Base-by-base conservation (phyloP, 92 coral and sea anemone genomes). In the Umimayanthus kanabou region DNA sequence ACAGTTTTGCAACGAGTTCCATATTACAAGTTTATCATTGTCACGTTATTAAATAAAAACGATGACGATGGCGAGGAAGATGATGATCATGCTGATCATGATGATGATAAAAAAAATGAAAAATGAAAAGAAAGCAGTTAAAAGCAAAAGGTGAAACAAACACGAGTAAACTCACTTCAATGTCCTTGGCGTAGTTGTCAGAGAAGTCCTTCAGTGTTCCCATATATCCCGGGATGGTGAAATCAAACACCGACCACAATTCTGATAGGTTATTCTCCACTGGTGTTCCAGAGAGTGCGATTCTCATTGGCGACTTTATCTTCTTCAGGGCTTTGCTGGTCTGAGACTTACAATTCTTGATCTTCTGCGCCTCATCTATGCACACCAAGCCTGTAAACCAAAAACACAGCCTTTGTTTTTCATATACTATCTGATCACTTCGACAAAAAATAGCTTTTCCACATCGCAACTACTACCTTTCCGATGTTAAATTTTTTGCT, bases 221-320 rank as follows among this genome's bases (percentile, higher is more conserved):
- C 53, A 88, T 85, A 23, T 88, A 88, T 78, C 85, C 85, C 29
- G 90, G 90, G 47, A 88, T 79, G 77, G 77, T 80, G 40, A 88
- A 88, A 73, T 88, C 90, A 81, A 88, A 88, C 50, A 88, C 90
- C 23, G 90, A 88, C 90, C 90, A 88, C 80, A 88, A 55, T 40
- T 88, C 90, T 47, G 87, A 49, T 26, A 88, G 43, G 87, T 88
- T 88, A 53, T 88, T 88, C 49, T 88, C 90, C 11, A 88, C 90
- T 45, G 90, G 90, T 80, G 90, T 88, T 25, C 90, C 90, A 70
- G 90, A 88, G 20, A 88, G 79, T 15, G 90, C 90, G 72, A 88
- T 72, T 70, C 73, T 76, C 78, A 88, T 67, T 69, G 90, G 90
- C 10, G 90, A 75, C 49, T 88, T 88, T 26, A 88, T 64, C 80